These are phyloP conservation scores for Theocolax elegans DNA, from an alignment of 1,140 invertebrate species.

Conservation along the genomic window DNA sequence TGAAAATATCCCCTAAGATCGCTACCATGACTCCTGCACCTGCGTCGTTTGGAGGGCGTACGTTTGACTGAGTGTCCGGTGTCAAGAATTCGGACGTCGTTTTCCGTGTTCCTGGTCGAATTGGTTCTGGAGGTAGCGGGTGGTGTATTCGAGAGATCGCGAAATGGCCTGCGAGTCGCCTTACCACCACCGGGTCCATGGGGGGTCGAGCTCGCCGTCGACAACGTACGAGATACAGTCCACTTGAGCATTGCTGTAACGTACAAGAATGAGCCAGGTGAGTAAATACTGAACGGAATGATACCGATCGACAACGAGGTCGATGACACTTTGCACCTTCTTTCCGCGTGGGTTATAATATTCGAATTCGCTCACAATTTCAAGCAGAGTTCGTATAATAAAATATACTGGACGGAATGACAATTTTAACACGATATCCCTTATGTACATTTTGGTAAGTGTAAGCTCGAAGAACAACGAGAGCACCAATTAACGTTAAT, in stretches of 20 bases:
- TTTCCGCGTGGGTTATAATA: too few relatives aligned
- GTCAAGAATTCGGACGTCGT: neutral
- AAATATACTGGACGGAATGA: too few relatives aligned
- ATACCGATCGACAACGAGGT: too few relatives aligned
- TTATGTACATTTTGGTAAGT: too few relatives aligned
- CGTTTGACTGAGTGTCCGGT: slow-evolving; percentile 25
- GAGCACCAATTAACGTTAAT: too few relatives aligned
- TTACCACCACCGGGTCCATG: slow-evolving; percentile 55
- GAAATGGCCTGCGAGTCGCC: slow-evolving; percentile 58
- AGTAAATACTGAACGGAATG: too few relatives aligned
- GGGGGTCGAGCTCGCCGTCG: slow-evolving; percentile 61
- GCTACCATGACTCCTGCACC: slow-evolving; percentile 62
- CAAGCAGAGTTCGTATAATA: too few relatives aligned
- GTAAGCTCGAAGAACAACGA: too few relatives aligned
- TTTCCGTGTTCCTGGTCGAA: neutral
- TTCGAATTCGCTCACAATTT: too few relatives aligned
- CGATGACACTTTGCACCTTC: too few relatives aligned
- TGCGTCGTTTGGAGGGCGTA: slow-evolving; percentile 54
- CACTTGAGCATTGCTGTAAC: slow-evolving; percentile 64
- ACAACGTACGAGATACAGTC: slow-evolving; percentile 66
- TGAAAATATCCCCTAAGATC: slow-evolving; percentile 64
- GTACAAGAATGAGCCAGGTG: too few relatives aligned
- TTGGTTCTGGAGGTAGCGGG: slow-evolving; percentile 50
- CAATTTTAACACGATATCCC: too few relatives aligned
- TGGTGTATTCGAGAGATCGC: slow-evolving; percentile 64